phyloP scores from a whole-genome alignment of 2,888 invertebrate species.

The Geophilus truncorum region DNA sequence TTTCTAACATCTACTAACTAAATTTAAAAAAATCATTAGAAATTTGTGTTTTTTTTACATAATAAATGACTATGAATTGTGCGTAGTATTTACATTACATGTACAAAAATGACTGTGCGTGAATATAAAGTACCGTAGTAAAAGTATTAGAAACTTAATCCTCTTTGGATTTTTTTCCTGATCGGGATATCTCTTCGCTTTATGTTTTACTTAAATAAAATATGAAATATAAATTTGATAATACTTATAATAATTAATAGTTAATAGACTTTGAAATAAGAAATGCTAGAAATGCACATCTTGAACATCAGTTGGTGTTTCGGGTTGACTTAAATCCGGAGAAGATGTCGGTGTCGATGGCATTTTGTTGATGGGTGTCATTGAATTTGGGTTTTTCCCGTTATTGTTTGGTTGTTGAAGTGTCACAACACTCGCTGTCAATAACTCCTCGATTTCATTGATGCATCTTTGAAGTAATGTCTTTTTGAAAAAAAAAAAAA shows the following conservation, averaged over 20 bases:
- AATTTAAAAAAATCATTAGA: neutral
- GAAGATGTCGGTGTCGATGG: neutral
- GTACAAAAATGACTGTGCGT: neutral
- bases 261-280: neutral
- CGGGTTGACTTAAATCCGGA: conserved; percentile 34
- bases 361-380: neutral
- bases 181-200: neutral
- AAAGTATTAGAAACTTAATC: neutral
- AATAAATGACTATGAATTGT: neutral
- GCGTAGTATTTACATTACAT: neutral
- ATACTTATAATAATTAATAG: neutral
- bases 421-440: conserved; percentile 19
- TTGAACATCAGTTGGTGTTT: conserved; percentile 37
- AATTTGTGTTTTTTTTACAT: neutral
- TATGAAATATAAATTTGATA: neutral
- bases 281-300: conserved; percentile 33
- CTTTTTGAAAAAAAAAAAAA: neutral
- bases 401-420: neutral
- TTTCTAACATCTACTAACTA: neutral
- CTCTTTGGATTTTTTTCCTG: neutral
- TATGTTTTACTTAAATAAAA: neutral
- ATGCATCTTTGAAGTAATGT: neutral
- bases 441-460: conserved; percentile 28
- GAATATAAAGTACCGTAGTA: neutral
- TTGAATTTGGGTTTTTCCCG: neutral